These are phyloP conservation scores for Octopus bimaculoides DNA, from an alignment of 1,140 invertebrate genomes.

Conservation along the genomic window DNA sequence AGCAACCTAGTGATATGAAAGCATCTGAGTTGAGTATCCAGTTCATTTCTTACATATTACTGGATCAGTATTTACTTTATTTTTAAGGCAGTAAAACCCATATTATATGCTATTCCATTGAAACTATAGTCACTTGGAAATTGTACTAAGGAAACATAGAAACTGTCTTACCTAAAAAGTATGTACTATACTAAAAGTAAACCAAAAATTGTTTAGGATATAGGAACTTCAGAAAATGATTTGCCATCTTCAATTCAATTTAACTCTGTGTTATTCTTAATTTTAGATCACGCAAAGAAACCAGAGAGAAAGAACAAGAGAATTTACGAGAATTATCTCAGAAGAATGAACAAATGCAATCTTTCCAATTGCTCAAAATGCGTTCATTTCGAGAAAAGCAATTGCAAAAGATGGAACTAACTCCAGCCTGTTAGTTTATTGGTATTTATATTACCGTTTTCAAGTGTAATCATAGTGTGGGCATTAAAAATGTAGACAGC, in stretches of 20 bases:
- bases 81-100: conserved; percentile 1
- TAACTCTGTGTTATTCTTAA: too few species aligned
- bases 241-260: too few species aligned
- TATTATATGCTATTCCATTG: background rate
- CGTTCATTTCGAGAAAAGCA: conserved; percentile 47
- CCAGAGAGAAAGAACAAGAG: conserved; percentile 31
- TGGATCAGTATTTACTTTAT: background rate
- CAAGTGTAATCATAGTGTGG: too few species aligned
- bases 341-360: conserved; percentile 33
- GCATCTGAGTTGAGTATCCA: background rate
- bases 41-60: background rate
- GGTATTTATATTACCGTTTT: too few species aligned
- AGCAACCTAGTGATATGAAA: too few species aligned
- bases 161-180: too few species aligned
- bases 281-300: conserved; percentile 12
- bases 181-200: too few species aligned
- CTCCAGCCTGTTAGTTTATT: conserved; percentile 45
- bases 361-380: conserved; percentile 45
- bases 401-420: conserved; percentile 48
- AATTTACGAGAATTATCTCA: conserved; percentile 31
- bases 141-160: too few species aligned
- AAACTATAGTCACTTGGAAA: background rate
- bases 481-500: too few species aligned
- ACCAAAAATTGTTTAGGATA: too few species aligned
- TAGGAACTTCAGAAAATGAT: too few species aligned